Evolutionary conservation across 2,113 vertebrate genomes (phyloP).

Genomic region (Lophius piscatorius): DNA sequence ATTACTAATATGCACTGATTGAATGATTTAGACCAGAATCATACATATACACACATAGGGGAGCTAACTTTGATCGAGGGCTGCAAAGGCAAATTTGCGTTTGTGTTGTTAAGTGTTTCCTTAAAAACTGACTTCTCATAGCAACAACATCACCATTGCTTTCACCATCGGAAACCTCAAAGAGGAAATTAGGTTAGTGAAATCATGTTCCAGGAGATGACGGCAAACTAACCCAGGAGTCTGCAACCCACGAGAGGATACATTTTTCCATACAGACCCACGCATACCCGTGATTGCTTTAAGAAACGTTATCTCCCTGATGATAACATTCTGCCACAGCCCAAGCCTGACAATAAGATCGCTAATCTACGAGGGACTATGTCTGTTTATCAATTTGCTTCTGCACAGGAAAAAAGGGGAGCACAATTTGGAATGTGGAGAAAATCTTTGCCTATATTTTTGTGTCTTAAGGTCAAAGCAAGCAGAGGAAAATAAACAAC

Average conservation of each 20-base stretch:
- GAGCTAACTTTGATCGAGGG: neutral
- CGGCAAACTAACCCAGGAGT: conserved; percentile 16
- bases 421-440: neutral
- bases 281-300: conserved; percentile 1
- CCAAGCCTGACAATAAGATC: conserved; percentile 5
- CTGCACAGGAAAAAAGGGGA: conserved; percentile 5
- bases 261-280: conserved; percentile 36
- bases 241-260: conserved; percentile 29
- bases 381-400: conserved; percentile 31
- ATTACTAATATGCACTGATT: too few species aligned
- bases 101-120: conserved; percentile 65
- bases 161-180: conserved; percentile 71
- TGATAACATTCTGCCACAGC: conserved; percentile 39
- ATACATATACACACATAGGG: neutral
- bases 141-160: conserved; percentile 64
- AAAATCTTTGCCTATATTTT: neutral
- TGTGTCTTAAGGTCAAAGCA: conserved; percentile 3
- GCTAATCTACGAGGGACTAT: conserved; percentile 8
- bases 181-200: conserved; percentile 60
- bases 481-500: conserved; percentile 5
- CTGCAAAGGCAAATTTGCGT: conserved; percentile 39
- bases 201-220: conserved; percentile 57
- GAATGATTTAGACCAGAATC: neutral
- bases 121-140: conserved; percentile 67
- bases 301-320: conserved; percentile 36